Evolutionary conservation across 2,113 vertebrate species (phyloP).

Genomic region (Etheostoma cragini): DNA sequence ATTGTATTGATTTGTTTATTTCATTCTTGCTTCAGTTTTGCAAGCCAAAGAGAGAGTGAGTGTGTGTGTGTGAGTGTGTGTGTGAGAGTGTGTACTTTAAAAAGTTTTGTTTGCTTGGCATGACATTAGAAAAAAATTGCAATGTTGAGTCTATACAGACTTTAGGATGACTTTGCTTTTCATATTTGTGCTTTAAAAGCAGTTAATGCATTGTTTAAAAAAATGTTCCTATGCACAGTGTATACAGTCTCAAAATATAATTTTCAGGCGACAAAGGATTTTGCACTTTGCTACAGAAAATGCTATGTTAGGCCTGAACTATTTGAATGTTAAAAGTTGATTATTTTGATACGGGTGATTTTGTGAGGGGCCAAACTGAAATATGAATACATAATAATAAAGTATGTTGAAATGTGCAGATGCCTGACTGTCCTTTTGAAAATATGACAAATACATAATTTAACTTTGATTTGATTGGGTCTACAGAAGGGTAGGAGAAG

Average conservation of each 20-base stretch:
- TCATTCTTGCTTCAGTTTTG: conserved; percentile 17
- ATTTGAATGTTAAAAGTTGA: conserved; percentile 51
- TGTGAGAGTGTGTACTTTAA: not conserved
- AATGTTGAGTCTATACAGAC: conserved; percentile 21
- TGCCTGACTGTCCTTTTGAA: not conserved
- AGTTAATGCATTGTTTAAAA: conserved; percentile 39
- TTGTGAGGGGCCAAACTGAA: conserved; percentile 50
- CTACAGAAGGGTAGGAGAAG: not conserved
- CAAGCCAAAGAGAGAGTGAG: conserved; percentile 64
- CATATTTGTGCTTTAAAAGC: conserved; percentile 53
- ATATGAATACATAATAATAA: conserved; percentile 39
- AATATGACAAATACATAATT: not conserved
- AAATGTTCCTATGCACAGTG: conserved; percentile 62
- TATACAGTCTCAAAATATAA: conserved; percentile 26
- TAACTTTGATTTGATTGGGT: not conserved
- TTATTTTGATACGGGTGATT: conserved; percentile 48
- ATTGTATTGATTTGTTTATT: conserved; percentile 16
- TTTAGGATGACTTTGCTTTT: conserved; percentile 31
- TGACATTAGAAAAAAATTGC: conserved; percentile 38
- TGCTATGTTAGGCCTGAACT: conserved; percentile 34
- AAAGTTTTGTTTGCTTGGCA: conserved; percentile 43
- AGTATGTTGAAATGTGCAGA: conserved; percentile 50
- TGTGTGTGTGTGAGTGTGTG: not conserved
- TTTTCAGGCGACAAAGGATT: conserved; percentile 52
- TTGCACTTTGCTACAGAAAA: conserved; percentile 70